Percentiles rank a stretch among this genome's conserved stretches.
phyloP scores from a whole-genome alignment of 2,113 vertebrate species.

The Elachura formosa region DNA sequence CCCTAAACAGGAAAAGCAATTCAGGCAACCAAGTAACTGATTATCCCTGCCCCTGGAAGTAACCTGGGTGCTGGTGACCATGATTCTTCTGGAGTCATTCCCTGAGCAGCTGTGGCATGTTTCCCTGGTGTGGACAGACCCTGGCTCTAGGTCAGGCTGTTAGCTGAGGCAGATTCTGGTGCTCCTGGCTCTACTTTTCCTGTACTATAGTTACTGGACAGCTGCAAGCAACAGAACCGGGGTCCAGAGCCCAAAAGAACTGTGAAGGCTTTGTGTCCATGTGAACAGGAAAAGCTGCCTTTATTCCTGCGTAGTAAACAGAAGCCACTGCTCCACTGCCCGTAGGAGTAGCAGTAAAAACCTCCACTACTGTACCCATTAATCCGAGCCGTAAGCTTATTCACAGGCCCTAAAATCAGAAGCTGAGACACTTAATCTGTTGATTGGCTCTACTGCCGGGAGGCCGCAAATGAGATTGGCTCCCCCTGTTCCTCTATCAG shows the following conservation, averaged over 20 bases:
- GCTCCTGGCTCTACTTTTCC: neutral
- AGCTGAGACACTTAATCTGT: conserved; percentile 24
- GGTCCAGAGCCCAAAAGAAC: neutral
- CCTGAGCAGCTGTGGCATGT: too few relatives aligned
- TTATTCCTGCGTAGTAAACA: neutral
- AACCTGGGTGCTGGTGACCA: neutral
- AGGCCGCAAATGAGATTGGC: neutral
- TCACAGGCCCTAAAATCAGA: conserved; percentile 38
- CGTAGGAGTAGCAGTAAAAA: neutral
- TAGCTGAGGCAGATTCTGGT: rapidly evolving
- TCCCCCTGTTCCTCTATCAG: neutral
- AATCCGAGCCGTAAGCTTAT: conserved; percentile 33
- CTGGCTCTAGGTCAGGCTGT: neutral
- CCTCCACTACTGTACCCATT: neutral
- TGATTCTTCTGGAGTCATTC: too few relatives aligned
- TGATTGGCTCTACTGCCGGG: neutral
- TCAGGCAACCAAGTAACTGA: neutral
- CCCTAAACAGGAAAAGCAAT: neutral
- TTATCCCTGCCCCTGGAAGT: neutral
- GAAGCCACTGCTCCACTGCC: neutral
- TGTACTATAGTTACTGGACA: rapidly evolving
- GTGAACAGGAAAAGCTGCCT: neutral
- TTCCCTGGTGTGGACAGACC: neutral
- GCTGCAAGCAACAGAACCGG: neutral
- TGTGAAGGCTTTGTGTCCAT: rapidly evolving